Conservation (phyloP, 2,113 vertebrate genomes). For the Ardeotis arabs region DNA sequence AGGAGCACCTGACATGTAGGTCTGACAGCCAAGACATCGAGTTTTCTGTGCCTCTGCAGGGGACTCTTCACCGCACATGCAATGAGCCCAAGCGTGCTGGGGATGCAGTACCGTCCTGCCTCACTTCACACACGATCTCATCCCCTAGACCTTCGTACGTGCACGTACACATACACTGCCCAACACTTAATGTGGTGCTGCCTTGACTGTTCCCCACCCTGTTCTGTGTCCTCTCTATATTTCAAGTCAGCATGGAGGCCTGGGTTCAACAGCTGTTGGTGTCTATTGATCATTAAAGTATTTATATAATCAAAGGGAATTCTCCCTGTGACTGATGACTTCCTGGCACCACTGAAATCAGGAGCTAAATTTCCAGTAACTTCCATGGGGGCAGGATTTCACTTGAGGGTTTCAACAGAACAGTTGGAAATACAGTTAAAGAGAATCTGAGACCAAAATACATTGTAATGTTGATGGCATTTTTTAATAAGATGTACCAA, state of each 20-base stretch:
- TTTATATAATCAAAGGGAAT: background rate
- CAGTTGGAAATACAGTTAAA: background rate
- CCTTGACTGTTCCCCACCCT: background rate
- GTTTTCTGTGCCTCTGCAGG: background rate
- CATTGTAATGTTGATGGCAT: background rate
- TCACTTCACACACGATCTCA: accelerated
- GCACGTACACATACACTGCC: background rate
- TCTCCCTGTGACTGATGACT: background rate
- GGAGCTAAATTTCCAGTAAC: background rate
- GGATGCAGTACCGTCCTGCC: background rate
- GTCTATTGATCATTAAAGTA: background rate
- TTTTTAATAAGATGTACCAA: background rate
- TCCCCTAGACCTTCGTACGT: background rate
- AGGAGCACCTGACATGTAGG: background rate
- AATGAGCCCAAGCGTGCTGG: background rate
- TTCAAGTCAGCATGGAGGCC: background rate
- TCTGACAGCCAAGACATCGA: background rate
- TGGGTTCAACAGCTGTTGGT: background rate
- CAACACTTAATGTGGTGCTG: background rate
- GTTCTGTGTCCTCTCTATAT: background rate
- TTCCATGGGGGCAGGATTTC: background rate
- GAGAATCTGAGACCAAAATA: background rate
- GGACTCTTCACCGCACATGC: background rate
- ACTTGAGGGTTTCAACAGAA: background rate
- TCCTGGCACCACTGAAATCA: background rate